Evolutionary conservation across 2,113 vertebrate species (phyloP).

Genomic region (Microtus montanus): DNA sequence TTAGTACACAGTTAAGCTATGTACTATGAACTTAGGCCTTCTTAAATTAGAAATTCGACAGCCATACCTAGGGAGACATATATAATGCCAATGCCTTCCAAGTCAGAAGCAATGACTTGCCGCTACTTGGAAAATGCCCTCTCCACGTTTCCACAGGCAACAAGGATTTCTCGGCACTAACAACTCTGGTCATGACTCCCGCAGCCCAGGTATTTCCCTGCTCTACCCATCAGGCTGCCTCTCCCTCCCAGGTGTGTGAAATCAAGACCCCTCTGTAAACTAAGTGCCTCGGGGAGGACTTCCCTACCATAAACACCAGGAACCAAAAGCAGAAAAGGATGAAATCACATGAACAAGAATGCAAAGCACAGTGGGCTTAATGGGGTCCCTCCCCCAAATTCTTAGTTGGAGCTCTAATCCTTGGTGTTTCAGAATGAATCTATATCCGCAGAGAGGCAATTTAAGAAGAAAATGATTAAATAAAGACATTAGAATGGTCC

Average conservation of each 20-base stretch:
- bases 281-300: neutral
- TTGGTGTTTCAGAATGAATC: neutral
- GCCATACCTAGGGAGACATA: neutral
- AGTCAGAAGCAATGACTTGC: constrained; percentile 19
- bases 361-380: neutral
- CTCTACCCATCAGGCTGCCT: neutral
- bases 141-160: constrained; percentile 35
- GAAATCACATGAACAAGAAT: constrained; percentile 35
- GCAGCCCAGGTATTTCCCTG: constrained; percentile 7
- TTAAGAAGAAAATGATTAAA: constrained; percentile 8
- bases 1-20: neutral
- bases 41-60: constrained; percentile 29
- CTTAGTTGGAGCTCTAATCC: neutral
- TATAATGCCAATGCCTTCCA: constrained; percentile 2
- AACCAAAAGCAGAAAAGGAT: constrained; percentile 56
- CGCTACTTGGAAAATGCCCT: constrained; percentile 58
- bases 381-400: neutral
- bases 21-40: neutral
- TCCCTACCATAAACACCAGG: neutral
- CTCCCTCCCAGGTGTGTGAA: neutral
- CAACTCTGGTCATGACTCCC: neutral
- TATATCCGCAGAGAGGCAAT: neutral
- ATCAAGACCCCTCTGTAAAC: constrained; percentile 10
- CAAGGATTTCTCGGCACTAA: constrained; percentile 27
- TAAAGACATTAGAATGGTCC: neutral